Base-by-base conservation (phyloP, 2,113 vertebrate genomes). In the Seriola quinqueradiata region DNA sequence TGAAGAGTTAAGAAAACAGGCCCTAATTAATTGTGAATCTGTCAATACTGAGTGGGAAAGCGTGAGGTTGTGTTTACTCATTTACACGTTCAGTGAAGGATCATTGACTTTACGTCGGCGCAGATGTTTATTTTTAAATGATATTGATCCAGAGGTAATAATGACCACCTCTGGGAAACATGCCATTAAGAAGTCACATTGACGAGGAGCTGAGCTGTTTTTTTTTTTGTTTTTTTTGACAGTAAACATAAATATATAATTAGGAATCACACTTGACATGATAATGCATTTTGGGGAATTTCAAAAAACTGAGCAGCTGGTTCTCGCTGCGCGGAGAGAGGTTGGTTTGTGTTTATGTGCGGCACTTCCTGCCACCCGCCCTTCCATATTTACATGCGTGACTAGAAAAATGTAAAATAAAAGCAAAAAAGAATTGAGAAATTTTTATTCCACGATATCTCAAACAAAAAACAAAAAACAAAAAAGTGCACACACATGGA, bases 81-180 rank as follows among this genome's bases (percentile, higher is more conserved):
- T 89, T 92, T 84, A 90, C 89, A 81, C 69, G n/a, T 76, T 81
- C 75, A 54, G 67, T 70, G 86, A 84, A 79, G 78, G 69, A 73
- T 75, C 79, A 92, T 91, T 85, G 92, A 92, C 85, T 91, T 83
- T 67, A 16, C 50, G 90, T 86, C 92, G 81, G 10, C 4, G 60
- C 19, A 19, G 81, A 88, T 86, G 89, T 83, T 90, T 90, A 83
- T 91, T 91, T 92, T 90, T 85, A 85, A 89, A 86, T 84, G 81
- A 69, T 91, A 93, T 93, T 79, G 90, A 92, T 90, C 82, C 58
- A 36, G 9, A 80, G 87, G 77, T 84, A 86, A 85, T 89, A 88
- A 89, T 86, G 85, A 82, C 38, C 79, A 48, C 79, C 66, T 81
- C 83, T 65, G 82, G 82, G 81, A 78, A 82, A 77, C 65, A 40